Evolutionary conservation across 1,140 invertebrate species (phyloP), one percentile per base, ranked within the genome.

Genomic region (Grapholita molesta): DNA sequence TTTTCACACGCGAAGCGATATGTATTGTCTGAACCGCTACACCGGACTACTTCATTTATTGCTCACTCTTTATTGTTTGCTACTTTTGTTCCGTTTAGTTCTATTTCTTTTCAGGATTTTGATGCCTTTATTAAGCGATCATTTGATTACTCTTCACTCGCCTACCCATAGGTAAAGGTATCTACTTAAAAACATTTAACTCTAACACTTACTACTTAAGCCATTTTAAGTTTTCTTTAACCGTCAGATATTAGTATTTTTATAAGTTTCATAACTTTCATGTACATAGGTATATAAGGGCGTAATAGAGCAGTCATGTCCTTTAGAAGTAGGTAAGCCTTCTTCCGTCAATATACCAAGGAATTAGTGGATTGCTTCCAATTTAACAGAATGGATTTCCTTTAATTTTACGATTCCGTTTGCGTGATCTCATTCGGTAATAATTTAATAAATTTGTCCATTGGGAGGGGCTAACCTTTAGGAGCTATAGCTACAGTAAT

Each of bases 401-500:
- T 85, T 84, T 84, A 85, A 86, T 89, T 90, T 90, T 89, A 89
- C 83, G 84, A 89, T 91, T 91, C 85, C 83, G 84, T 90, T 89
- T 89, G 89, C 89, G 89, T 91, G 89, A 88, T 89, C 78, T 86
- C 79, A 81, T 84, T 84, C 88, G 81, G 83, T 89, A 86, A 90
- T 89, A 90, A 90, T 87, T 74, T 88, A 86, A 88, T 90, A 87
- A 85, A 89, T 86, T 86, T 72, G 85, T 91, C 85, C 89, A 86
- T 83, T 82, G 88, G 88, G 85, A 88, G 76, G 80, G 83, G 83
- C 76, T n/a, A 35, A 15, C 42, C 76, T 79, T 77, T 70, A 68
- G 23, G 6, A 1, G 55, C 64, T 65, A 65, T 32, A 65, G 48
- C 76, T 83, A 75, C 81, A 80, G 75, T 86, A 86, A 89, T 88